Conservation (phyloP, 2,888 invertebrate genomes). For the Apotomis betuletana region DNA sequence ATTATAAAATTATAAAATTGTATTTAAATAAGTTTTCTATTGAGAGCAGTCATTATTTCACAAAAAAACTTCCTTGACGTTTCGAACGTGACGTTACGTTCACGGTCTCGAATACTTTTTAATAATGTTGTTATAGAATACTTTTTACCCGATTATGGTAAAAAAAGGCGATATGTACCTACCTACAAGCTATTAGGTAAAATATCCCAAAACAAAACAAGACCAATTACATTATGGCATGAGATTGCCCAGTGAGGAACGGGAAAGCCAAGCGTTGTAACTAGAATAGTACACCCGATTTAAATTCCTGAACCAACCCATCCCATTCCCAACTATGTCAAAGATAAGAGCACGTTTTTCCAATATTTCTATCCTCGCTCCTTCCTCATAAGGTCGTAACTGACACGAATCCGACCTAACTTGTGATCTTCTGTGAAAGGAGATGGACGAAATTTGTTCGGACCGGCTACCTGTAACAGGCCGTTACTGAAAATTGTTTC, state of each 20-base stretch:
- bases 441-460: slow-evolving; percentile 22
- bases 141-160: too few relatives aligned
- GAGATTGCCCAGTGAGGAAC: not conserved
- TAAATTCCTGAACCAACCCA: slow-evolving; percentile 30
- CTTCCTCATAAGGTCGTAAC: slow-evolving; percentile 59
- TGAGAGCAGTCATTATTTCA: too few relatives aligned
- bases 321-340: slow-evolving; percentile 41
- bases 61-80: too few relatives aligned
- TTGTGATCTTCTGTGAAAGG: slow-evolving; percentile 6
- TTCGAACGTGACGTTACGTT: too few relatives aligned
- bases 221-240: not conserved
- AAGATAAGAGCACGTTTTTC: slow-evolving; percentile 61
- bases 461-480: slow-evolving; percentile 40
- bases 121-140: too few relatives aligned
- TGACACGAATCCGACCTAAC: slow-evolving; percentile 48
- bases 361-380: slow-evolving; percentile 73
- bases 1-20: too few relatives aligned
- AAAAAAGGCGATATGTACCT: too few relatives aligned
- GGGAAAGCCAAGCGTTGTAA: slow-evolving; percentile 2
- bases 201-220: too few relatives aligned
- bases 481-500: slow-evolving; percentile 53
- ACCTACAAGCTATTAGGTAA: too few relatives aligned
- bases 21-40: too few relatives aligned
- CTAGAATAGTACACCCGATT: slow-evolving; percentile 17
- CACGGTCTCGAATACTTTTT: too few relatives aligned